phyloP scores from a whole-genome alignment of 1,140 invertebrate species.

The Trachymyrmex cornetzi region DNA sequence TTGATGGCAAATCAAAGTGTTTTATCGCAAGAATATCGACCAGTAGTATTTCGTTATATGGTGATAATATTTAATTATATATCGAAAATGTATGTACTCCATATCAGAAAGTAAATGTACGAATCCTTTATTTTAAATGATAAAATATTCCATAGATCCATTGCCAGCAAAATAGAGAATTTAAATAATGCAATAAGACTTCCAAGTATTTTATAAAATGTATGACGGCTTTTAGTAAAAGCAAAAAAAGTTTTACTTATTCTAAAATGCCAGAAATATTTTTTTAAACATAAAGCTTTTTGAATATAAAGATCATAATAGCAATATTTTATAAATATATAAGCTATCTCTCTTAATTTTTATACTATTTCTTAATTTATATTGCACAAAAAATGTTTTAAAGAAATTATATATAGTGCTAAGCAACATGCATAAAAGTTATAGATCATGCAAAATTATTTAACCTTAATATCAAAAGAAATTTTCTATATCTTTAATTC shows the following conservation, averaged over 20 bases:
- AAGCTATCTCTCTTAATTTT: neutral
- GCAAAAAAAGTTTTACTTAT: neutral
- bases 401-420: neutral
- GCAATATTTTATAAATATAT: neutral
- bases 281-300: slow-evolving; percentile 27
- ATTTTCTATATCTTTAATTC: neutral
- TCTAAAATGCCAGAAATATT: neutral
- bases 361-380: neutral
- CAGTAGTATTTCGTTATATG: neutral
- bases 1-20: slow-evolving; percentile 15
- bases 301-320: neutral
- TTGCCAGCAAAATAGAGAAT: slow-evolving; percentile 9
- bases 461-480: slow-evolving; percentile 20
- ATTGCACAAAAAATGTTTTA: neutral
- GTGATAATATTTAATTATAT: slow-evolving; percentile 15
- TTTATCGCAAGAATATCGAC: neutral
- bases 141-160: slow-evolving; percentile 17
- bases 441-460: neutral
- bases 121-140: neutral
- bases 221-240: neutral
- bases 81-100: neutral
- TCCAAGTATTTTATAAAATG: slow-evolving; percentile 10
- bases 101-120: slow-evolving; percentile 6
- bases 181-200: slow-evolving; percentile 26
- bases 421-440: slow-evolving; percentile 6